These are phyloP conservation scores for Conus canariensis DNA, from an alignment of 2,888 invertebrate genomes.

Conservation along the genomic window DNA sequence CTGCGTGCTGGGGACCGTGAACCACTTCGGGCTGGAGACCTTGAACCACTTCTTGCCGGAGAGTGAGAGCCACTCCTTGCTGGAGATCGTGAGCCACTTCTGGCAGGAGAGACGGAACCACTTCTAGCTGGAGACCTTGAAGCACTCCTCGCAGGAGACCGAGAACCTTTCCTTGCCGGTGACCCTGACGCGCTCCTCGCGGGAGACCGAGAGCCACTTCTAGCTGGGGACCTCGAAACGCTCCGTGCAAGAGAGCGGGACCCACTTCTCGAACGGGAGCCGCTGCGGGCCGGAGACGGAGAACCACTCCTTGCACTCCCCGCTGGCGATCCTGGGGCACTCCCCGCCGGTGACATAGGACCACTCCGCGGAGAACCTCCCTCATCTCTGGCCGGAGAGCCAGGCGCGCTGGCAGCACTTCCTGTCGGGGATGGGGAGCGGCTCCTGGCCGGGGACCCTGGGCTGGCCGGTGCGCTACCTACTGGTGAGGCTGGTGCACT, in stretches of 20 bases:
- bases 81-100: conserved; percentile 41
- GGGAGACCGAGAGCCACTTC: conserved; percentile 48
- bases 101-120: conserved; percentile 55
- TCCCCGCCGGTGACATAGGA: conserved; percentile 43
- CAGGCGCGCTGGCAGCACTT: conserved; percentile 7
- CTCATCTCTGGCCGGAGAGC: not conserved
- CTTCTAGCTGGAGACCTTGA: conserved; percentile 56
- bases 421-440: conserved; percentile 46
- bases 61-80: conserved; percentile 47
- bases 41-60: conserved; percentile 52
- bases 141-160: conserved; percentile 45
- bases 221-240: conserved; percentile 39
- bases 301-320: conserved; percentile 44
- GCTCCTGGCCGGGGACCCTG: conserved; percentile 46
- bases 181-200: conserved; percentile 42
- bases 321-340: conserved; percentile 54
- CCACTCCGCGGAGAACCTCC: conserved; percentile 37
- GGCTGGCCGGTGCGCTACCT: conserved; percentile 49
- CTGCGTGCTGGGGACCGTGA: conserved; percentile 43
- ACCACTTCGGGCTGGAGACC: conserved; percentile 53
- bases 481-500: conserved; percentile 36
- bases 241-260: conserved; percentile 45
- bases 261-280: conserved; percentile 48
- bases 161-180: conserved; percentile 42
- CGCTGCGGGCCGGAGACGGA: conserved; percentile 39